These are phyloP conservation scores for Sthenelais limicola DNA, from an alignment of 2,888 invertebrate species.

Conservation along the genomic window DNA sequence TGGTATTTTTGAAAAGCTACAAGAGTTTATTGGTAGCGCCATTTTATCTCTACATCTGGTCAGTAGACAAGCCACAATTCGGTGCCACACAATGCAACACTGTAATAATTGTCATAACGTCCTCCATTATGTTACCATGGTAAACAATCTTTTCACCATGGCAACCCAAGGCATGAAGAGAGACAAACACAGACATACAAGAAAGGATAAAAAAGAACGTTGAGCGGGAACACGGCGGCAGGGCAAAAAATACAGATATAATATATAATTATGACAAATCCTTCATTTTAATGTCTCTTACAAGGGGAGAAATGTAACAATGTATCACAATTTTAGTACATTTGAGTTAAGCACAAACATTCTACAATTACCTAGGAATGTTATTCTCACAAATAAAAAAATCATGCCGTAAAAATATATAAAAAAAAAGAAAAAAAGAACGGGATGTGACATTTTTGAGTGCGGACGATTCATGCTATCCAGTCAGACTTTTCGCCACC, in stretches of 20 bases:
- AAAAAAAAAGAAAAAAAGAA: no score
- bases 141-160: background rate
- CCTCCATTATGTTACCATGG: no score
- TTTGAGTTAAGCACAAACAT: constrained; percentile 37
- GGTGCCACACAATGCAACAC: constrained; percentile 31
- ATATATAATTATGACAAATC: no score
- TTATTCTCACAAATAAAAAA: constrained; percentile 15
- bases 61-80: constrained; percentile 22
- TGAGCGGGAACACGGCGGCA: constrained; percentile 22
- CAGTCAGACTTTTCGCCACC: no score
- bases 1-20: constrained; percentile 36
- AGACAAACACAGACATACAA: constrained; percentile 25
- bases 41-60: constrained; percentile 25
- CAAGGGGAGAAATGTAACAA: constrained; percentile 27
- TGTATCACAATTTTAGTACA: constrained; percentile 36
- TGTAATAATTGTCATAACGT: no score
- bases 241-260: constrained; percentile 10
- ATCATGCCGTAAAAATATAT: constrained; percentile 24
- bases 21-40: constrained; percentile 38
- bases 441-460: no score
- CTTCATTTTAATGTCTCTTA: background rate
- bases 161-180: background rate
- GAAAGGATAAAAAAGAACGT: constrained; percentile 2
- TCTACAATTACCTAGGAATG: constrained; percentile 38
- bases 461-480: no score